Conservation (phyloP, 2,113 vertebrate genomes). For the Phalacrocorax aristotelis region DNA sequence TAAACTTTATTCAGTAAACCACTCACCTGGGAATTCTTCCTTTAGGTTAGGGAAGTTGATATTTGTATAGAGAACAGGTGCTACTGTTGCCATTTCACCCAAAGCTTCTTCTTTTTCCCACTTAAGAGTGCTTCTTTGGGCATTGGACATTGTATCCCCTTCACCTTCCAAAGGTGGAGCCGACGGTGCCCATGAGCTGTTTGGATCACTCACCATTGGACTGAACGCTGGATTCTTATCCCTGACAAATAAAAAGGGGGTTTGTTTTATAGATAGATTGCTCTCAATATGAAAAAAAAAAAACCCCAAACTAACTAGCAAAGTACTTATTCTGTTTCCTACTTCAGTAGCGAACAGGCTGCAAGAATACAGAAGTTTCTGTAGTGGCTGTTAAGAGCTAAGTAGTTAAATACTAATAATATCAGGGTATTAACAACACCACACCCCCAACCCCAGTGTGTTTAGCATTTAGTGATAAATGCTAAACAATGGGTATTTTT, state of each 20-base stretch:
- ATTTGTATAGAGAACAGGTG: slow-evolving; percentile 95
- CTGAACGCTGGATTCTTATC: slow-evolving; percentile 85
- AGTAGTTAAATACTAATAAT: not conserved
- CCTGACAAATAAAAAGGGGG: slow-evolving; percentile 66
- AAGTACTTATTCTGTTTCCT: not conserved
- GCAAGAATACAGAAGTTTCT: not conserved
- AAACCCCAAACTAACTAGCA: not conserved
- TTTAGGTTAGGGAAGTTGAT: slow-evolving; percentile 91
- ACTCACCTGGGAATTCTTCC: slow-evolving; percentile 89
- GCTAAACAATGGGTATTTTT: not conserved
- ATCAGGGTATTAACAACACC: not conserved
- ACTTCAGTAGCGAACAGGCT: not conserved
- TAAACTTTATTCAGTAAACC: not conserved
- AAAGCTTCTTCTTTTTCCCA: slow-evolving; percentile 97
- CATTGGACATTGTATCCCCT: slow-evolving; percentile 86
- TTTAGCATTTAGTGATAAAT: not conserved
- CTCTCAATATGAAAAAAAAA: not conserved
- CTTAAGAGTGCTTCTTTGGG: slow-evolving; percentile 91
- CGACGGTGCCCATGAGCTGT: slow-evolving; percentile 80
- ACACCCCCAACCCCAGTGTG: too few relatives aligned
- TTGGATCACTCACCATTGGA: slow-evolving; percentile 82
- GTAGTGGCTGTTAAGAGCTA: not conserved
- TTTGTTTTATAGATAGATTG: not conserved
- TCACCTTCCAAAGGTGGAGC: slow-evolving; percentile 80
- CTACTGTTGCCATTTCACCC: slow-evolving; percentile 93